Percentiles rank a stretch among this genome's conserved stretches.
Evolutionary conservation across 1,140 invertebrate genomes (phyloP).

Genomic region (Tribolium madens): DNA sequence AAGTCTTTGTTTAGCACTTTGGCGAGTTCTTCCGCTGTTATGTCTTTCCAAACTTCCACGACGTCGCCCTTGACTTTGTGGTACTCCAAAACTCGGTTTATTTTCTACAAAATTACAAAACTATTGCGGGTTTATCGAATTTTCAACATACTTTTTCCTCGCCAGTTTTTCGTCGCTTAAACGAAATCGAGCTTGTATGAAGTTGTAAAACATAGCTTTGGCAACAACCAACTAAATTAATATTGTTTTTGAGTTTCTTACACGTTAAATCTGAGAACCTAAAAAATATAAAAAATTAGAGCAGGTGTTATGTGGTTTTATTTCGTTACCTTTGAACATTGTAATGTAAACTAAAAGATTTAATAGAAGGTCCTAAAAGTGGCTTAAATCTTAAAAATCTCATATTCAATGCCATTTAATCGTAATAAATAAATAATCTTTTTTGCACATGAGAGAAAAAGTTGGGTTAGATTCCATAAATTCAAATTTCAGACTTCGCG

Average conservation of each 20-base stretch:
- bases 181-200: constrained; percentile 56
- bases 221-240: not conserved
- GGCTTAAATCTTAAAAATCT: constrained; percentile 15
- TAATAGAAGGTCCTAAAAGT: not conserved
- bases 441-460: constrained; percentile 9
- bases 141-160: constrained; percentile 66
- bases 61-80: constrained; percentile 68
- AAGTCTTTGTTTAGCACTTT: constrained; percentile 69
- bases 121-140: not conserved
- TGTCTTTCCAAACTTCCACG: constrained; percentile 81
- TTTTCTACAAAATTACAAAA: constrained; percentile 65
- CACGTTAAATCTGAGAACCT: constrained; percentile 29
- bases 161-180: constrained; percentile 67
- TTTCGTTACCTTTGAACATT: not conserved
- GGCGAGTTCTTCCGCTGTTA: constrained; percentile 82
- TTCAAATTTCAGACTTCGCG: not conserved
- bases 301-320: not conserved
- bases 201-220: not conserved
- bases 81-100: constrained; percentile 67
- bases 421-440: not conserved
- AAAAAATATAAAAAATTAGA: constrained; percentile 16
- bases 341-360: not conserved
- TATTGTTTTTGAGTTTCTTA: constrained; percentile 38
- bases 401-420: constrained; percentile 33
- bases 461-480: not conserved